Percentiles rank a stretch among this genome's conserved stretches.
These are phyloP conservation scores for Mormoops blainvillei DNA, from an alignment of 2,113 vertebrate species.

Conservation along the genomic window DNA sequence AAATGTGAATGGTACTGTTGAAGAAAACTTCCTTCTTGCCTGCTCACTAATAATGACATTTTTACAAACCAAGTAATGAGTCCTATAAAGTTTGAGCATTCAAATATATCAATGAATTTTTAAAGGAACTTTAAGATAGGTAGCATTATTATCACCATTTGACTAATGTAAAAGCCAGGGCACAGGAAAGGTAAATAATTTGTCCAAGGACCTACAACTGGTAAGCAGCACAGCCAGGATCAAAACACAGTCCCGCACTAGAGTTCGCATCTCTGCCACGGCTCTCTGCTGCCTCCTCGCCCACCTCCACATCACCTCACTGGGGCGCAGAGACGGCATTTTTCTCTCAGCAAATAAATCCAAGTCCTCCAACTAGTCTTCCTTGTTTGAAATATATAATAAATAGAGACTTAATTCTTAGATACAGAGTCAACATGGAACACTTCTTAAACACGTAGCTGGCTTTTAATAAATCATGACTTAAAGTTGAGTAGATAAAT, in stretches of 20 bases:
- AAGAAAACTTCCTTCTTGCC: background rate
- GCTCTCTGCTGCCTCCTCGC: background rate
- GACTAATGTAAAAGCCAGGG: background rate
- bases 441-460: background rate
- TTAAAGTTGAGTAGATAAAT: background rate
- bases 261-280: background rate
- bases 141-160: background rate
- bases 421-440: background rate
- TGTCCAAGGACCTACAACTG: background rate
- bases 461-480: background rate
- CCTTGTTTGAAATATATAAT: background rate
- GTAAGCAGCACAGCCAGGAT: background rate
- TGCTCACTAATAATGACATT: background rate
- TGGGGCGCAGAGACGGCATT: no score
- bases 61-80: background rate
- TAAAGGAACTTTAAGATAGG: background rate
- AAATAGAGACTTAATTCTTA: background rate
- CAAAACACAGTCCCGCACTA: background rate
- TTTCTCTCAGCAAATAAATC: background rate
- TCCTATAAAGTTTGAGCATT: background rate
- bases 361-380: background rate
- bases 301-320: background rate
- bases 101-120: background rate
- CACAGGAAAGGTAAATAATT: background rate
- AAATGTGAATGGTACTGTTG: background rate